Conservation (phyloP, 2,888 invertebrate genomes). For the Luperina testacea region DNA sequence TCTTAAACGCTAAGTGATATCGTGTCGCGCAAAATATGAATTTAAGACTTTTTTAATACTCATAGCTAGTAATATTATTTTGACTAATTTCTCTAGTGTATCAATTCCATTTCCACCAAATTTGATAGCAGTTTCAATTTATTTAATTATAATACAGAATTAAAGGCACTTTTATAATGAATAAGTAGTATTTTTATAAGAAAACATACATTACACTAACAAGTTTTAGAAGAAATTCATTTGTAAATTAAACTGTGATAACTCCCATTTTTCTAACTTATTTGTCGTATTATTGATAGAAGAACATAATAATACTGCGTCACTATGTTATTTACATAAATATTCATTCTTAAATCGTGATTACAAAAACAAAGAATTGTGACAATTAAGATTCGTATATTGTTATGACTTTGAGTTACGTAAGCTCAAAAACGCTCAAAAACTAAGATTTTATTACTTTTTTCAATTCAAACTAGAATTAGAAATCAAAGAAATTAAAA, state of each 20-base stretch:
- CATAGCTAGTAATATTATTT: not conserved
- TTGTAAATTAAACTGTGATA: not conserved
- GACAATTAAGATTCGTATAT: not conserved
- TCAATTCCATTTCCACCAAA: too few species aligned
- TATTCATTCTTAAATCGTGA: not conserved
- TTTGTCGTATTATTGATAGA: not conserved
- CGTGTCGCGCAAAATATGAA: not conserved
- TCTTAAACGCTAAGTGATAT: not conserved
- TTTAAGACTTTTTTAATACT: too few species aligned
- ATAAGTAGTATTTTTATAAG: not conserved
- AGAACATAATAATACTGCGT: not conserved
- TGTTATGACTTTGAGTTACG: not conserved
- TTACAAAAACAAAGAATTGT: not conserved
- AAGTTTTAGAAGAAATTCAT: not conserved
- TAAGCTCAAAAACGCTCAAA: slow-evolving; percentile 34
- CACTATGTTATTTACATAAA: not conserved
- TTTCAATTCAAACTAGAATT: not conserved
- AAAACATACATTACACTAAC: not conserved
- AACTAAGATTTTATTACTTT: not conserved
- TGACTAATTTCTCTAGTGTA: not conserved
- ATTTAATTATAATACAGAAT: not conserved
- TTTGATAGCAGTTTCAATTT: not conserved
- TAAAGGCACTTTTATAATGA: not conserved
- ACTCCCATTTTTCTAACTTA: not conserved
- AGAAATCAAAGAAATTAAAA: not conserved